These are phyloP conservation scores for Anniella stebbinsi DNA, from an alignment of 2,797 vertebrate species.

Conservation along the genomic window DNA sequence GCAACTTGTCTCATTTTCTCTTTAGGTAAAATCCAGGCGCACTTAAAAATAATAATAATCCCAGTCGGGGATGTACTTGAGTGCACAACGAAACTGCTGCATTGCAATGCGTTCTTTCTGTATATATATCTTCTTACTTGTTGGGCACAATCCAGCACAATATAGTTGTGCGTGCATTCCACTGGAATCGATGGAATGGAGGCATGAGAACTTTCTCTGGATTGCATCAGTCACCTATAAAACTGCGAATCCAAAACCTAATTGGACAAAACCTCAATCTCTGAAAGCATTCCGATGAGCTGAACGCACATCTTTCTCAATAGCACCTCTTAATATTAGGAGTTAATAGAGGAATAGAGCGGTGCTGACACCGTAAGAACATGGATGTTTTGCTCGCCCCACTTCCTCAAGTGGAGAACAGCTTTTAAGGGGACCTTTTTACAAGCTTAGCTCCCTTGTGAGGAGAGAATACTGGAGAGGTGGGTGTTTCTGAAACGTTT, in stretches of 20 bases:
- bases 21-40: slow-evolving; percentile 23
- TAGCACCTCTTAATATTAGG: slow-evolving; percentile 9
- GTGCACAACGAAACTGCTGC: slow-evolving; percentile 23
- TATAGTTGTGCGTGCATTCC: neutral
- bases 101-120: neutral
- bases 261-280: slow-evolving; percentile 25
- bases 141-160: slow-evolving; percentile 10
- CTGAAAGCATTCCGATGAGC: slow-evolving; percentile 34
- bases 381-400: neutral
- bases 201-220: neutral
- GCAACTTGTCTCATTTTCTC: slow-evolving; percentile 11
- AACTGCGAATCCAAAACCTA: slow-evolving; percentile 52
- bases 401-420: neutral
- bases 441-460: neutral
- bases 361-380: neutral
- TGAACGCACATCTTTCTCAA: slow-evolving; percentile 9
- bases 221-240: slow-evolving; percentile 23
- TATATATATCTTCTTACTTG: slow-evolving; percentile 33
- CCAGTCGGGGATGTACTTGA: slow-evolving; percentile 41
- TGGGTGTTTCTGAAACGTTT: neutral
- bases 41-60: neutral
- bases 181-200: neutral
- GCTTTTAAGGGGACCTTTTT: neutral
- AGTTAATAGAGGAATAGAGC: neutral
- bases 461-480: neutral